phyloP scores from a whole-genome alignment of 2,113 vertebrate species.

The Ptyas mucosa region DNA sequence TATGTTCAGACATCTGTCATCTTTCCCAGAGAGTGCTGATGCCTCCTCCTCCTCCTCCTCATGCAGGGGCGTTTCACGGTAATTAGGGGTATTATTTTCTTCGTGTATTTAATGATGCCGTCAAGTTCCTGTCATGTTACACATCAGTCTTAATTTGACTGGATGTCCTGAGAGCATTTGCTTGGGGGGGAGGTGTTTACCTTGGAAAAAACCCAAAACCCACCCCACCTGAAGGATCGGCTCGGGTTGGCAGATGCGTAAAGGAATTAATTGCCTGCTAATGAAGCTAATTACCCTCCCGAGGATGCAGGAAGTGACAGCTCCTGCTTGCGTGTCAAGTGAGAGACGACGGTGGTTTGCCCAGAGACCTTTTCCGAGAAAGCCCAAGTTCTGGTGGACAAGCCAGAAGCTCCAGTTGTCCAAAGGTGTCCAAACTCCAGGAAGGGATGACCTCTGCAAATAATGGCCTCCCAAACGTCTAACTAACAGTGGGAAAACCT shows the following conservation, averaged over 20 bases:
- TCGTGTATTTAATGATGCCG: conserved; percentile 17
- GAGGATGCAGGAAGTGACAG: conserved; percentile 27
- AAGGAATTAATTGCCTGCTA: conserved; percentile 55
- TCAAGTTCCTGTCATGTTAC: conserved; percentile 43
- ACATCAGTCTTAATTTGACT: conserved; percentile 19
- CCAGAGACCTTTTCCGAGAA: background rate
- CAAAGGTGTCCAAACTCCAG: background rate
- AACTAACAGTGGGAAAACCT: background rate
- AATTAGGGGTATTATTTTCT: conserved; percentile 7
- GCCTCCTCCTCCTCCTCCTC: background rate
- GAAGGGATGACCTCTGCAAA: background rate
- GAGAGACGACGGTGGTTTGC: conserved; percentile 5
- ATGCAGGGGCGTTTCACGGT: conserved; percentile 10
- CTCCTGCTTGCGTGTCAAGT: conserved; percentile 16
- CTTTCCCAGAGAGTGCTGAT: background rate
- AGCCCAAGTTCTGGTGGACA: background rate
- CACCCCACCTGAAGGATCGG: conserved; percentile 41
- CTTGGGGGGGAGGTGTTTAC: conserved; percentile 35
- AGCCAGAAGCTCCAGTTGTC: background rate
- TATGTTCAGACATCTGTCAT: background rate
- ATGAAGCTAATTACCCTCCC: conserved; percentile 49
- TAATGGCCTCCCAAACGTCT: background rate
- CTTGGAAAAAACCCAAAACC: conserved; percentile 29
- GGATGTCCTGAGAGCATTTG: conserved; percentile 43
- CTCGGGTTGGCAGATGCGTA: conserved; percentile 53